These are phyloP conservation scores for Villa cingulata DNA, from an alignment of 2,888 invertebrate species.

Conservation along the genomic window DNA sequence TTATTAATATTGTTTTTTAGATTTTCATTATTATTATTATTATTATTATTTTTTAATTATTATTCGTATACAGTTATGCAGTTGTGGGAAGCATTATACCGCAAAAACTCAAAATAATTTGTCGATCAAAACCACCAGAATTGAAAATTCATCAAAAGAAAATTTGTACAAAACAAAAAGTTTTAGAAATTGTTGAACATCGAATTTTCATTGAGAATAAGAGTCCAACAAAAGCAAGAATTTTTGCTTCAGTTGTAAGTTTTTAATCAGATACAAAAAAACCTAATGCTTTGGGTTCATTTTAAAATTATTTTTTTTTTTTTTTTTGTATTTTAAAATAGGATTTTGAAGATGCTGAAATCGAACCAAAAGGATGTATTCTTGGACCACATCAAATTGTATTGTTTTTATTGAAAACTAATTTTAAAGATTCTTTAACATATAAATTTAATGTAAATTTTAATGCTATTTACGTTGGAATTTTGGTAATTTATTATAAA, in stretches of 20 bases:
- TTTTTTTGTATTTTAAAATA: background rate
- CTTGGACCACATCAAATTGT: slow-evolving; percentile 23
- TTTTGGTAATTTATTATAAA: slow-evolving; percentile 15
- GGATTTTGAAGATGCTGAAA: background rate
- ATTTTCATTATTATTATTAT: too few relatives aligned
- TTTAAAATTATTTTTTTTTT: background rate
- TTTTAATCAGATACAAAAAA: too few relatives aligned
- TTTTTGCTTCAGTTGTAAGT: slow-evolving; percentile 23
- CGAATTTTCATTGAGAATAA: slow-evolving; percentile 25
- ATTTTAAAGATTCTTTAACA: slow-evolving; percentile 21
- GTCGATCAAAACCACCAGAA: slow-evolving; percentile 22
- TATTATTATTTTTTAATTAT: too few relatives aligned
- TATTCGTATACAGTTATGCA: slow-evolving; percentile 22
- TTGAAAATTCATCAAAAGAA: slow-evolving; percentile 16
- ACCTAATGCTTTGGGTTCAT: too few relatives aligned
- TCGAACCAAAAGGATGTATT: slow-evolving; percentile 22
- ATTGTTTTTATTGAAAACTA: slow-evolving; percentile 21
- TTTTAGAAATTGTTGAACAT: slow-evolving; percentile 17
- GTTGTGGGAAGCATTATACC: slow-evolving; percentile 22
- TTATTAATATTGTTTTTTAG: too few relatives aligned
- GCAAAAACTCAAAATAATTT: slow-evolving; percentile 21
- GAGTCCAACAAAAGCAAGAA: slow-evolving; percentile 23
- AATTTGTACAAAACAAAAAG: slow-evolving; percentile 16
- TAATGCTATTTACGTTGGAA: slow-evolving; percentile 19
- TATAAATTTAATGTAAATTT: slow-evolving; percentile 23